A percentile compares a stretch with the other conserved stretches of the same genome.
phyloP scores from a whole-genome alignment of 1,140 invertebrate genomes.

The Venturia canescens region DNA sequence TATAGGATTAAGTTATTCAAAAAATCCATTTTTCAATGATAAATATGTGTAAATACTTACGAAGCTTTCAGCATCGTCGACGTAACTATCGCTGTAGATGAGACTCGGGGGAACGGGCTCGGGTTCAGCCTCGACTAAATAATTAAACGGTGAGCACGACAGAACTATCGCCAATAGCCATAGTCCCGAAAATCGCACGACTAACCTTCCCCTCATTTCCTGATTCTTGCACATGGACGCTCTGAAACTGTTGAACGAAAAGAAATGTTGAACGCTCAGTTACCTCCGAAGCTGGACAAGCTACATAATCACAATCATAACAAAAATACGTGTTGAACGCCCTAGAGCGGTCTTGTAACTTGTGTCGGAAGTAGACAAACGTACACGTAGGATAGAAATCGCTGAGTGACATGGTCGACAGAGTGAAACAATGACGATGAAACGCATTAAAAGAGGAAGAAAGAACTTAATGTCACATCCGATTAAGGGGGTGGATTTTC shows the following conservation, averaged over 20 bases:
- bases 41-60: conserved; percentile 55
- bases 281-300: neutral
- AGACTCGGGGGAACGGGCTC: conserved; percentile 57
- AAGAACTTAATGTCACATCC: too few relatives aligned
- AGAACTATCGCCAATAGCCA: conserved; percentile 65
- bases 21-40: too few relatives aligned
- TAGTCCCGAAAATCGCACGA: conserved; percentile 56
- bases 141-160: conserved; percentile 52
- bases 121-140: conserved; percentile 58
- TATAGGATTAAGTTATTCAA: too few relatives aligned
- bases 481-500: too few relatives aligned
- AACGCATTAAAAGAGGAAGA: too few relatives aligned
- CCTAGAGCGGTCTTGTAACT: too few relatives aligned
- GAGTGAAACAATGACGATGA: too few relatives aligned
- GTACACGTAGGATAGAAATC: too few relatives aligned
- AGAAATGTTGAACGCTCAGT: neutral
- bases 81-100: conserved; percentile 57
- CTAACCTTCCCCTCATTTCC: conserved; percentile 67
- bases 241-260: conserved; percentile 54
- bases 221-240: conserved; percentile 44
- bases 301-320: neutral
- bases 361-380: too few relatives aligned
- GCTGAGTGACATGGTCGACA: too few relatives aligned
- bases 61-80: conserved; percentile 57
- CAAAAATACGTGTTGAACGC: too few relatives aligned